Evolutionary conservation across 92 coral and sea anemone genomes (phyloP).

Genomic region (Zoanthus sociatus): DNA sequence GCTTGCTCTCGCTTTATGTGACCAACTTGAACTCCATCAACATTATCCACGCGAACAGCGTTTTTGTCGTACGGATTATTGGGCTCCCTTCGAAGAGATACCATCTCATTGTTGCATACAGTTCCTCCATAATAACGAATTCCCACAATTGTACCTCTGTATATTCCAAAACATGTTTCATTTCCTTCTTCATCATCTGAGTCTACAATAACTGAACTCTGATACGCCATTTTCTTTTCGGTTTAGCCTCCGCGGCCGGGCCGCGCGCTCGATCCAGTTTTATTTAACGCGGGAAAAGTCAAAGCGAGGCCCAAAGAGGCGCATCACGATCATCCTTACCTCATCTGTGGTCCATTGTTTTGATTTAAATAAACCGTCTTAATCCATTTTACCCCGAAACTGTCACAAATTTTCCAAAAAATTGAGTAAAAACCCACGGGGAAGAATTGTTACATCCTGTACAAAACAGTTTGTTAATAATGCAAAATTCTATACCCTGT

Average conservation of each 20-base stretch:
- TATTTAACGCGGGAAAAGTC: conserved; percentile 3
- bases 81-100: conserved; percentile 78
- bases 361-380: no score
- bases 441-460: no score
- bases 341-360: no score
- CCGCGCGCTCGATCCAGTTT: conserved; percentile 15
- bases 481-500: no score
- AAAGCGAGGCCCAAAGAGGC: background rate
- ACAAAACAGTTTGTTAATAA: no score
- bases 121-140: conserved; percentile 83
- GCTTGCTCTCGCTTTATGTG: conserved; percentile 82
- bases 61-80: conserved; percentile 85
- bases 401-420: no score
- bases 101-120: conserved; percentile 85
- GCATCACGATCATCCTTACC: no score
- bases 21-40: conserved; percentile 82
- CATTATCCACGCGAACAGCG: conserved; percentile 84
- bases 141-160: conserved; percentile 78
- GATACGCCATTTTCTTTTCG: background rate
- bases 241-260: background rate
- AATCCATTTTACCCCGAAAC: no score
- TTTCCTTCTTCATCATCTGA: conserved; percentile 77
- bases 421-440: no score
- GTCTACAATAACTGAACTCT: conserved; percentile 23
- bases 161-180: conserved; percentile 75